Evolutionary conservation across 2,797 vertebrate genomes (phyloP).

Genomic region (Anableps anableps): DNA sequence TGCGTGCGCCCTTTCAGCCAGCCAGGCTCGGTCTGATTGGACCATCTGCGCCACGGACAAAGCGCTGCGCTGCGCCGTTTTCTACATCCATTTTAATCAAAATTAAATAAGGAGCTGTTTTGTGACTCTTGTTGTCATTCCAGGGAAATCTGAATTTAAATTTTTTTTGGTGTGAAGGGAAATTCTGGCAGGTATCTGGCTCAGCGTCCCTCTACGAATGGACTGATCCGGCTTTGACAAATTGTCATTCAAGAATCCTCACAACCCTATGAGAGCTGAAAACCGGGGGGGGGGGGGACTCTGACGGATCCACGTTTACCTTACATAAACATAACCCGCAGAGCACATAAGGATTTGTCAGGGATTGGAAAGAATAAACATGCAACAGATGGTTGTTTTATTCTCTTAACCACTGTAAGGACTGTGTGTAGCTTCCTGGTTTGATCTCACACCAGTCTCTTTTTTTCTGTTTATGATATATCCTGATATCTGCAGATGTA

Average conservation of each 20-base stretch:
- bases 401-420: conserved; percentile 4
- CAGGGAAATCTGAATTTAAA: background rate
- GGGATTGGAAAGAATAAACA: conserved; percentile 22
- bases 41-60: conserved; percentile 73
- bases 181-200: conserved; percentile 12
- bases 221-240: conserved; percentile 81
- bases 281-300: conserved; percentile 9
- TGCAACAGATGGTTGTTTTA: conserved; percentile 79
- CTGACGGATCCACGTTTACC: background rate
- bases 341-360: background rate
- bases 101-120: conserved; percentile 25
- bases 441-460: background rate
- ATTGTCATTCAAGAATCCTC: conserved; percentile 81
- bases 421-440: background rate
- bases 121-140: background rate
- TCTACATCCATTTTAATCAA: conserved; percentile 27
- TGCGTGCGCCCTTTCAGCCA: conserved; percentile 63
- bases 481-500: background rate
- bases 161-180: background rate
- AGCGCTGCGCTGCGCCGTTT: conserved; percentile 29
- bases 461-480: background rate
- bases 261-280: conserved; percentile 36
- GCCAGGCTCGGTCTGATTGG: conserved; percentile 78
- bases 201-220: conserved; percentile 76
- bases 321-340: background rate